A percentile compares a stretch with the other conserved stretches of the same genome.
phyloP scores from a whole-genome alignment of 2,113 vertebrate genomes.

The Xenopus tropicalis region DNA sequence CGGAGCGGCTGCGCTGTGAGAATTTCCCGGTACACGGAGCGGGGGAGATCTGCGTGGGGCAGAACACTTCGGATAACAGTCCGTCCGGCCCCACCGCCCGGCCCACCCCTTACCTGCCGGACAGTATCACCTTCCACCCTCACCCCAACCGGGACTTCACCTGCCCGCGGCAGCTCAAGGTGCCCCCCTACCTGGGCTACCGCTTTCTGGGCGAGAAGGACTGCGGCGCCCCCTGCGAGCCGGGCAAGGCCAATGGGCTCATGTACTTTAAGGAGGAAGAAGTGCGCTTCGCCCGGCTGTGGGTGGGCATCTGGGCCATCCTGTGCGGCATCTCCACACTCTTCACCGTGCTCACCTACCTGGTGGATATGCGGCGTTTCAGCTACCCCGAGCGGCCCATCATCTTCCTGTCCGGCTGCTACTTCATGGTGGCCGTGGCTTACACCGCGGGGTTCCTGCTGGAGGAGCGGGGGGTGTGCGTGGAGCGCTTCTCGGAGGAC shows the following conservation, averaged over 20 bases:
- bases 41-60: slow-evolving; percentile 82
- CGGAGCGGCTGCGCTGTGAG: slow-evolving; percentile 75
- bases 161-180: slow-evolving; percentile 84
- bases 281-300: slow-evolving; percentile 78
- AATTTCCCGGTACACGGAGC: slow-evolving; percentile 78
- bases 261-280: slow-evolving; percentile 90
- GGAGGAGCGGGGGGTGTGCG: slow-evolving; percentile 81
- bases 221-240: slow-evolving; percentile 89
- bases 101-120: slow-evolving; percentile 60
- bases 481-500: slow-evolving; percentile 76
- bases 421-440: slow-evolving; percentile 89
- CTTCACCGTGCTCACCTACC: slow-evolving; percentile 86
- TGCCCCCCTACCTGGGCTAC: slow-evolving; percentile 83
- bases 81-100: slow-evolving; percentile 57
- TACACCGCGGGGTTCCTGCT: slow-evolving; percentile 80
- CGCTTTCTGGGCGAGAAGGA: slow-evolving; percentile 82
- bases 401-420: slow-evolving; percentile 89
- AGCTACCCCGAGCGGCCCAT: slow-evolving; percentile 85
- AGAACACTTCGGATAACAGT: slow-evolving; percentile 73
- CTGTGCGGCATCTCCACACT: slow-evolving; percentile 84
- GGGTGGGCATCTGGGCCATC: slow-evolving; percentile 84
- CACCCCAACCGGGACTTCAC: slow-evolving; percentile 62
- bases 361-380: slow-evolving; percentile 83
- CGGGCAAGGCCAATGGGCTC: slow-evolving; percentile 72
- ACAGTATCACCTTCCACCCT: slow-evolving; percentile 60